Conservation (phyloP, 2,797 vertebrate species). For the Bovichtus variegatus region DNA sequence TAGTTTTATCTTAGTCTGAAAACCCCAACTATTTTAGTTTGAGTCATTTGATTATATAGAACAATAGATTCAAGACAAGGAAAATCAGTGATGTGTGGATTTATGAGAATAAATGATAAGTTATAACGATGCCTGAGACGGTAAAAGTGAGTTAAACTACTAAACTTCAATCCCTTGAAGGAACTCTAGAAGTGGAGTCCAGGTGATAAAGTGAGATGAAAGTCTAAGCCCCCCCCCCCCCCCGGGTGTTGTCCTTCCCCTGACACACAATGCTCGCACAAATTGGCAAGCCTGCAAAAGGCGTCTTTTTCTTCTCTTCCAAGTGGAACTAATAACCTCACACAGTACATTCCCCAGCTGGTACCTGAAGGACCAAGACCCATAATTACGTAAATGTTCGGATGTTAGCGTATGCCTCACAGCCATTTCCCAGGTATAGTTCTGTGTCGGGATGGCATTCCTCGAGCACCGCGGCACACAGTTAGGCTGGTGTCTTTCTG, state of each 20-base stretch:
- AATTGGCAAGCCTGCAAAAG: conserved; percentile 61
- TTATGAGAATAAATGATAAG: too few relatives aligned
- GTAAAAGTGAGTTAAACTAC: too few relatives aligned
- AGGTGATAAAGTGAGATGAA: too few relatives aligned
- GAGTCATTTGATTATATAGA: too few relatives aligned
- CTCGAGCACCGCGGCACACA: conserved; percentile 43
- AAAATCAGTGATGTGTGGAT: too few relatives aligned
- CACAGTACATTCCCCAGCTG: conserved; percentile 71
- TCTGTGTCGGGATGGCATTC: conserved; percentile 54
- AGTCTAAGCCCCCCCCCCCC: neutral
- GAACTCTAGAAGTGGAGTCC: too few relatives aligned
- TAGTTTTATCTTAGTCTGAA: too few relatives aligned
- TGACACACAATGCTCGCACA: conserved; percentile 43
- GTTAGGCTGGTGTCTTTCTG: conserved; percentile 41
- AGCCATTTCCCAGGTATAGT: conserved; percentile 64
- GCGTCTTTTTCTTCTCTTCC: conserved; percentile 36
- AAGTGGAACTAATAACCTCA: conserved; percentile 75
- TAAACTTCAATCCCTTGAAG: too few relatives aligned
- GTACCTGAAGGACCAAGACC: conserved; percentile 66
- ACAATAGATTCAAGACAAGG: too few relatives aligned
- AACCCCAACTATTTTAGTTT: too few relatives aligned
- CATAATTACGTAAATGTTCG: conserved; percentile 74
- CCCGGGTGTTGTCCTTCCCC: conserved; percentile 41
- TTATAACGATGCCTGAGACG: too few relatives aligned
- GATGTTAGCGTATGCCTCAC: conserved; percentile 62